A percentile compares a stretch with the other conserved stretches of the same genome.
phyloP scores from a whole-genome alignment of 2,113 vertebrate species.

The Indicator indicator region DNA sequence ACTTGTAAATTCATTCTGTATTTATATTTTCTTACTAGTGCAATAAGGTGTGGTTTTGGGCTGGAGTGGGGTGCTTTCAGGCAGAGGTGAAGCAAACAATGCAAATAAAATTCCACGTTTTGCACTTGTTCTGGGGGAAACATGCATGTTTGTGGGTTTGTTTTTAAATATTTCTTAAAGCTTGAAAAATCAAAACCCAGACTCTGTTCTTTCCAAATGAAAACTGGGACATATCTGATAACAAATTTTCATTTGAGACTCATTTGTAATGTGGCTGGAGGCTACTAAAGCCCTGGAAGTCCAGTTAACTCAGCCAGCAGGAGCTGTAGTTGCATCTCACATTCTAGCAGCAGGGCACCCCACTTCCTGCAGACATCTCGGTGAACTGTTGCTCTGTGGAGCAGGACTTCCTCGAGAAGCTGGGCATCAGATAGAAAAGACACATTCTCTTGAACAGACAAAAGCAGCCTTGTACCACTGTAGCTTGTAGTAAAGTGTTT shows the following conservation, averaged over 20 bases:
- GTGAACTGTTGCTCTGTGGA: neutral
- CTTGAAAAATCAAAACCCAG: neutral
- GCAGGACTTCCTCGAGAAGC: neutral
- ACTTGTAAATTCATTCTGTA: neutral
- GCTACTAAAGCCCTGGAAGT: neutral
- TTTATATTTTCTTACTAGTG: neutral
- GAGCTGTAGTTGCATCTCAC: neutral
- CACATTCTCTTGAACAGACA: neutral
- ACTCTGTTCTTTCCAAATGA: neutral
- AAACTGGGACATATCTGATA: neutral
- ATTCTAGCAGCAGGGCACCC: neutral
- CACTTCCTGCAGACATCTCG: rapidly evolving
- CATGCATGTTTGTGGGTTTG: neutral
- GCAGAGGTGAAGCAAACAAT: neutral
- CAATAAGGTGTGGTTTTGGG: neutral
- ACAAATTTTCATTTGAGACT: neutral
- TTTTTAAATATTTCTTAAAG: neutral
- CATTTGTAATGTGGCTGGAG: neutral
- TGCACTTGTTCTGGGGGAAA: neutral
- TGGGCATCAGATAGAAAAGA: neutral
- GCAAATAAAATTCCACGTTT: neutral
- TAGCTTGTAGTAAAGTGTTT: conserved; percentile 74
- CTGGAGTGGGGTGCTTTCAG: neutral
- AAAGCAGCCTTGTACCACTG: neutral
- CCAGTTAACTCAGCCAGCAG: neutral